These are phyloP conservation scores for Cebidichthys violaceus DNA, from an alignment of 2,113 vertebrate species.

Conservation along the genomic window DNA sequence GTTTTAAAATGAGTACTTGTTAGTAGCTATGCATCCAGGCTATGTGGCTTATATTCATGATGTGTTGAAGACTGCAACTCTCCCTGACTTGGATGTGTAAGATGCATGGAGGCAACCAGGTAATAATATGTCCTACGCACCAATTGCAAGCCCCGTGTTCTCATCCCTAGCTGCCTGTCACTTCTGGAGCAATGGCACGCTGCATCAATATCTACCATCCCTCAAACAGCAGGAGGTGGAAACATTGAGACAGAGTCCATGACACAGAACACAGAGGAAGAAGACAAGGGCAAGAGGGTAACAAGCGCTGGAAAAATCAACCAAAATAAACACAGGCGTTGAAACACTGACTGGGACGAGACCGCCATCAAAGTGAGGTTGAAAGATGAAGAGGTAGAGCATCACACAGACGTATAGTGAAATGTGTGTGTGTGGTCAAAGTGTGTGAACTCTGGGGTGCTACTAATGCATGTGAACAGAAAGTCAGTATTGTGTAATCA, in stretches of 20 bases:
- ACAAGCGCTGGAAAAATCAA: constrained; percentile 21
- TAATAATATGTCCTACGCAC: constrained; percentile 58
- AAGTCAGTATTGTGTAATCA: constrained; percentile 46
- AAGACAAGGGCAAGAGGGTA: constrained; percentile 45
- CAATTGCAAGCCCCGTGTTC: constrained; percentile 58
- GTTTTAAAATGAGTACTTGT: constrained; percentile 40
- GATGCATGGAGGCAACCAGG: constrained; percentile 43
- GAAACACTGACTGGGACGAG: not conserved
- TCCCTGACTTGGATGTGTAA: constrained; percentile 36
- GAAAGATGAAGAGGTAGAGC: constrained; percentile 21
- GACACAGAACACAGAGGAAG: constrained; percentile 30
- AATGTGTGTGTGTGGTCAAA: constrained; percentile 39
- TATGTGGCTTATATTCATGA: constrained; percentile 34
- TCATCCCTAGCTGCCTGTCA: constrained; percentile 53
- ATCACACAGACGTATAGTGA: not conserved
- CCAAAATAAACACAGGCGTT: constrained; percentile 16
- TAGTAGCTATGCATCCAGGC: not conserved
- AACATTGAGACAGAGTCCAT: constrained; percentile 27
- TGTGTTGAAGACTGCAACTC: constrained; percentile 27
- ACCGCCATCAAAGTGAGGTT: not conserved
- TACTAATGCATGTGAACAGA: constrained; percentile 56
- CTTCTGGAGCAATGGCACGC: constrained; percentile 32
- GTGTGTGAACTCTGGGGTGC: constrained; percentile 51
- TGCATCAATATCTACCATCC: constrained; percentile 38
- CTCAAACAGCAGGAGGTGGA: constrained; percentile 24